These are phyloP conservation scores for Sialia sialis DNA, from an alignment of 2,113 vertebrate genomes.

Conservation along the genomic window DNA sequence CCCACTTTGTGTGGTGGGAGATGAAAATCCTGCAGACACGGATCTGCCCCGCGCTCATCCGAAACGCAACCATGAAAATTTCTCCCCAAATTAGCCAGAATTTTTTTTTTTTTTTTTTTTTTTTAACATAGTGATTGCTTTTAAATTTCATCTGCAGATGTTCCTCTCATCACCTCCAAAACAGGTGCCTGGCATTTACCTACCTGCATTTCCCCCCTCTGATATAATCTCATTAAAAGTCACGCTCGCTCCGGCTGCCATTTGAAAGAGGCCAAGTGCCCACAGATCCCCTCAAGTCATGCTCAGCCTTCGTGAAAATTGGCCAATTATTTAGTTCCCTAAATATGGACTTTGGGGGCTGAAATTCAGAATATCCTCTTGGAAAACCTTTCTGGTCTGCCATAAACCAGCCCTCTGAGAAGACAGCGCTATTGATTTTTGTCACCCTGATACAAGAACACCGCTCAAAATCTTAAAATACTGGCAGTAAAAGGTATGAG, in stretches of 20 bases:
- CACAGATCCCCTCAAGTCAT: neutral
- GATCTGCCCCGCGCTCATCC: neutral
- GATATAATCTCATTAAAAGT: neutral
- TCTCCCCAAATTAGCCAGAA: neutral
- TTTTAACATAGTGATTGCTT: neutral
- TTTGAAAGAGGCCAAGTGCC: neutral
- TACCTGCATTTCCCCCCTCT: neutral
- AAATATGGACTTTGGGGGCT: neutral
- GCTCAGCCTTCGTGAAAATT: neutral
- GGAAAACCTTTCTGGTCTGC: neutral
- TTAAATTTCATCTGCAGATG: neutral
- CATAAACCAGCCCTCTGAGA: neutral
- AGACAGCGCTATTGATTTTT: neutral
- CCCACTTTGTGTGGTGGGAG: neutral
- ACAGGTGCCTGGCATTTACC: neutral
- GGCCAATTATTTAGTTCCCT: neutral
- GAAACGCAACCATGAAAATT: neutral
- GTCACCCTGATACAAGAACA: neutral
- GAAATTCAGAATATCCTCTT: neutral
- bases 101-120: neutral
- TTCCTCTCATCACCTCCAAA: neutral
- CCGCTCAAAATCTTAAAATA: neutral
- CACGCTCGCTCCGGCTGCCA: fast-evolving
- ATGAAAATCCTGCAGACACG: neutral
- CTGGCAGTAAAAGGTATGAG: neutral